Conservation (phyloP, 1,140 invertebrate species). For the Drosophila parabipectinata region DNA sequence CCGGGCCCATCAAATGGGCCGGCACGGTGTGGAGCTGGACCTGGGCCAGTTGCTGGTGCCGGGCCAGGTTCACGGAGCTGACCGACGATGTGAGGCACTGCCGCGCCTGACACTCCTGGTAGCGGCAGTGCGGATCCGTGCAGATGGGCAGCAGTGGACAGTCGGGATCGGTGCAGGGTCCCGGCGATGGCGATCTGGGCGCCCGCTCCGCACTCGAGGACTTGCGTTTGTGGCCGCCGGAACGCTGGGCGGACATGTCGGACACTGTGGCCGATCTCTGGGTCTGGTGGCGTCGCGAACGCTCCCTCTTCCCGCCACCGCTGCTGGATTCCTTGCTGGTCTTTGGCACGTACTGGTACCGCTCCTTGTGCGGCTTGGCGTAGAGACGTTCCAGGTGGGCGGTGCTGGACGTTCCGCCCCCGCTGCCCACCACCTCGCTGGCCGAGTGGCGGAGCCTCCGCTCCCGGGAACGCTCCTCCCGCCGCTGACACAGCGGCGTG, state of each 20-base stretch:
- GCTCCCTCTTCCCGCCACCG: slow-evolving; percentile 57
- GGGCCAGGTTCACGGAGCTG: slow-evolving; percentile 73
- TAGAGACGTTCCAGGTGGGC: slow-evolving; percentile 71
- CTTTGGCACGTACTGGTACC: slow-evolving; percentile 83
- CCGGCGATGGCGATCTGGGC: slow-evolving; percentile 71
- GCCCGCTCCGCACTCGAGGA: slow-evolving; percentile 82
- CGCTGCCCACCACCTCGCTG: slow-evolving; percentile 41
- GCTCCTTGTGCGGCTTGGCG: slow-evolving; percentile 80
- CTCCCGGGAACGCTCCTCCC: slow-evolving; percentile 58
- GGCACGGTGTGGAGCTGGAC: slow-evolving; percentile 80
- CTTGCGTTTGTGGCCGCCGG: slow-evolving; percentile 70
- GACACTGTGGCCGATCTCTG: slow-evolving; percentile 83
- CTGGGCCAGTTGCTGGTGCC: slow-evolving; percentile 77
- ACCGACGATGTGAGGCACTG: slow-evolving; percentile 70
- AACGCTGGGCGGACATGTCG: slow-evolving; percentile 75
- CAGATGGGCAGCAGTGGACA: slow-evolving; percentile 83
- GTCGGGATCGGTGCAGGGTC: slow-evolving; percentile 81
- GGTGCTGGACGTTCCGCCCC: slow-evolving; percentile 1
- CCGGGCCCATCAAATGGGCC: slow-evolving; percentile 52
- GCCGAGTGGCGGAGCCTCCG: slow-evolving; percentile 29
- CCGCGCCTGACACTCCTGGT: slow-evolving; percentile 69
- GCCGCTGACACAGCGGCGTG: slow-evolving; percentile 78
- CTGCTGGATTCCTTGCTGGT: slow-evolving; percentile 33
- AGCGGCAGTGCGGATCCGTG: slow-evolving; percentile 82
- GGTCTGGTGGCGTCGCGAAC: slow-evolving; percentile 81